Evolutionary conservation across 2,113 vertebrate species (phyloP).

Genomic region (Xenopus tropicalis): DNA sequence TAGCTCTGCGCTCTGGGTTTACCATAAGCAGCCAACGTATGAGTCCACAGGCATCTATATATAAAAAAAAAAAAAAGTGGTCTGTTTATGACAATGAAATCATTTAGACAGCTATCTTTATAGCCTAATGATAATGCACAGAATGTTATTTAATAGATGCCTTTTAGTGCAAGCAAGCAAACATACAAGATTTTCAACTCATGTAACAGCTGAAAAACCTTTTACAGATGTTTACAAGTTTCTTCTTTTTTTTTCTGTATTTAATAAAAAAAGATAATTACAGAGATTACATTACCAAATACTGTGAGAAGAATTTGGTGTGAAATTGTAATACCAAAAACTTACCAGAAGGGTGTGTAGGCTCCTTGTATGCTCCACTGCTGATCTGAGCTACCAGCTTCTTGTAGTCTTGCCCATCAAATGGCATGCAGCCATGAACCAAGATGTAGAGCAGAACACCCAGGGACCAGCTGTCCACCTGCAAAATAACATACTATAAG

Average conservation of each 20-base stretch:
- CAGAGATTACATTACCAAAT: too few species aligned
- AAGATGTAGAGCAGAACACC: constrained; percentile 91
- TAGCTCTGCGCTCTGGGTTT: constrained; percentile 89
- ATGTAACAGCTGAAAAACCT: too few species aligned
- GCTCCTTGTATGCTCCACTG: constrained; percentile 82
- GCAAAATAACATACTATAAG: constrained; percentile 42
- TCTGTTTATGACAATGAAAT: too few species aligned
- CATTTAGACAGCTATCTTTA: too few species aligned
- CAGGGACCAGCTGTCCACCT: constrained; percentile 97
- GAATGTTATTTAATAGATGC: too few species aligned
- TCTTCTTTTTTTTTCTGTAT: too few species aligned
- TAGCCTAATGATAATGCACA: too few species aligned
- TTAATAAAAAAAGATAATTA: too few species aligned
- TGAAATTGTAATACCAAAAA: not conserved
- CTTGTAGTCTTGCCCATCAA: constrained; percentile 87
- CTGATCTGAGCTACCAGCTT: constrained; percentile 88
- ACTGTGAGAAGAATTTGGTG: too few species aligned
- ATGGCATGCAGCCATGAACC: constrained; percentile 92
- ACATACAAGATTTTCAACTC: too few species aligned
- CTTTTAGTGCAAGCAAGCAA: too few species aligned
- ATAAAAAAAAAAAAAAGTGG: not conserved
- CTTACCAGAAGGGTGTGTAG: constrained; percentile 81
- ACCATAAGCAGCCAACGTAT: constrained; percentile 98
- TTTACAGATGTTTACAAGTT: too few species aligned
- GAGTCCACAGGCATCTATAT: constrained; percentile 87